These are phyloP conservation scores for Ptychochromis oligacanthus DNA, from an alignment of 2,113 vertebrate species.

Conservation along the genomic window DNA sequence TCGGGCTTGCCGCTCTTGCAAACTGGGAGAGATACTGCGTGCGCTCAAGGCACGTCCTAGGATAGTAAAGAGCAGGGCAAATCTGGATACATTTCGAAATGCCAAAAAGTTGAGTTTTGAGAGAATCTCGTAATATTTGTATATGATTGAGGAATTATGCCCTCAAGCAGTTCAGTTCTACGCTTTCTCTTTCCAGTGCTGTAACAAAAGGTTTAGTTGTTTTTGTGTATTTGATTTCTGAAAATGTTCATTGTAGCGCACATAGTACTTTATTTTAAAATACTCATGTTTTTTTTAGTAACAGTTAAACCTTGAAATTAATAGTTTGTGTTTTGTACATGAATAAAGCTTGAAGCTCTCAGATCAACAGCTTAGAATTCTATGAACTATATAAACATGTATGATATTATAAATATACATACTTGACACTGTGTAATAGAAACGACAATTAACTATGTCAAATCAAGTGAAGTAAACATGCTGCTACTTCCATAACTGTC, in stretches of 20 bases:
- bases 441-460: not conserved
- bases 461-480: not conserved
- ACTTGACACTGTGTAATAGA: not conserved
- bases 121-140: not conserved
- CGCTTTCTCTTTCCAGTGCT: not conserved
- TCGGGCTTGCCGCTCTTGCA: not conserved
- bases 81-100: not conserved
- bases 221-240: not conserved
- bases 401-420: not conserved
- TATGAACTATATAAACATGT: not conserved
- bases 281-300: not conserved
- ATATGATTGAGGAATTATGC: not conserved
- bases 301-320: not conserved
- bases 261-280: not conserved
- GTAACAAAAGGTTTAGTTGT: not conserved
- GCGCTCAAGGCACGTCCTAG: constrained; percentile 42
- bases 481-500: not conserved
- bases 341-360: not conserved
- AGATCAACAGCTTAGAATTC: not conserved
- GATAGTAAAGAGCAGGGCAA: not conserved
- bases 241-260: not conserved
- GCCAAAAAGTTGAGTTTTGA: constrained; percentile 21
- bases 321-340: not conserved
- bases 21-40: not conserved
- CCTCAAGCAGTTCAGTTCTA: not conserved